These are phyloP conservation scores for Embiotoca jacksoni DNA, from an alignment of 2,113 vertebrate species.

Conservation along the genomic window DNA sequence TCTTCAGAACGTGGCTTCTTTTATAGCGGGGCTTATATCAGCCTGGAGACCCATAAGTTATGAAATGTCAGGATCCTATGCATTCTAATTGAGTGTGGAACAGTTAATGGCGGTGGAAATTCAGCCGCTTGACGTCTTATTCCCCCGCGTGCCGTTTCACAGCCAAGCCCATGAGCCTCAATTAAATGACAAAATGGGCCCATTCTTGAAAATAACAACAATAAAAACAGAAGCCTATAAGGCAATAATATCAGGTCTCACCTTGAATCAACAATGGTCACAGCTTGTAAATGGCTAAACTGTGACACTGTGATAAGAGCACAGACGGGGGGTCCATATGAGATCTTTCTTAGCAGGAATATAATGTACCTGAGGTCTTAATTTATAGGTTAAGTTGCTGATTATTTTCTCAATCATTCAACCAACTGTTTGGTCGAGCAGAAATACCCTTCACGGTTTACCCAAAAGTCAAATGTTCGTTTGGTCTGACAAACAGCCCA, in stretches of 20 bases:
- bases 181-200: conserved; percentile 86
- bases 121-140: conserved; percentile 83
- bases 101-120: conserved; percentile 86
- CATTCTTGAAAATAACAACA: conserved; percentile 85
- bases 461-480: background rate
- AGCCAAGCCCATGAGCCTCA: conserved; percentile 84
- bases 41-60: conserved; percentile 86
- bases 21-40: conserved; percentile 82
- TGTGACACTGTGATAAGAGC: conserved; percentile 49
- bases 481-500: background rate
- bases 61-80: conserved; percentile 86
- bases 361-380: background rate
- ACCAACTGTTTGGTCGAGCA: background rate
- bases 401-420: conserved; percentile 18
- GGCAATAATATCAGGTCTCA: conserved; percentile 79
- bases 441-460: background rate
- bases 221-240: conserved; percentile 81
- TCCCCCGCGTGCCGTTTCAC: conserved; percentile 81
- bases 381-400: conserved; percentile 13
- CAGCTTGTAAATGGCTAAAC: conserved; percentile 75
- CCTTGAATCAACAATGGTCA: conserved; percentile 80
- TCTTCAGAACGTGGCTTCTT: conserved; percentile 76
- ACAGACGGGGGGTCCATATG: background rate
- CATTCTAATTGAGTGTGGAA: conserved; percentile 88
- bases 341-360: conserved; percentile 25